phyloP scores from a whole-genome alignment of 1,140 invertebrate species.

The Hycleus phaleratus region DNA sequence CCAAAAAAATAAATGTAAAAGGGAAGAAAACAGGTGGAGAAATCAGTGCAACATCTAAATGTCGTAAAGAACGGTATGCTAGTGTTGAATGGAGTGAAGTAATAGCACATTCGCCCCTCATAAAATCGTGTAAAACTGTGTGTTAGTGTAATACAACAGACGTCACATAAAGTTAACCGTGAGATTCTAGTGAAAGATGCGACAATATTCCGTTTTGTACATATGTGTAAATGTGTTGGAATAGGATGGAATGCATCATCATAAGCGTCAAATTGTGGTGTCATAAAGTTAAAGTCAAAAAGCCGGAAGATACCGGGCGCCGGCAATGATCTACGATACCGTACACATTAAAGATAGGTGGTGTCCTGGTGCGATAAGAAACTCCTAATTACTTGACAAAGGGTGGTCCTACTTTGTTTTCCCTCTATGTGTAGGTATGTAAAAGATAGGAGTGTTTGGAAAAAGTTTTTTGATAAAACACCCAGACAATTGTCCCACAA shows the following conservation, averaged over 20 bases:
- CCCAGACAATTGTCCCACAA: conserved; percentile 31
- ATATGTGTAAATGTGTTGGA: conserved; percentile 10
- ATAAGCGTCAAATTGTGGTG: conserved; percentile 37
- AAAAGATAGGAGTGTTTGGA: not conserved
- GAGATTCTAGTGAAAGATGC: not conserved
- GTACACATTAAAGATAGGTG: conserved; percentile 16
- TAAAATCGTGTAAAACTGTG: conserved; percentile 32
- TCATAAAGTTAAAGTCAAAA: conserved; percentile 35
- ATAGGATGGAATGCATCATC: conserved; percentile 29
- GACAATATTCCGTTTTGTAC: conserved; percentile 7
- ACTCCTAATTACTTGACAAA: conserved; percentile 24
- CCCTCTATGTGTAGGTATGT: not conserved
- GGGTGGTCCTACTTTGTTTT: conserved; percentile 20
- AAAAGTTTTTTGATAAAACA: conserved; percentile 27
- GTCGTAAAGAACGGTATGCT: conserved; percentile 31
- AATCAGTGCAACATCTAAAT: conserved; percentile 30
- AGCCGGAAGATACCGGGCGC: conserved; percentile 27
- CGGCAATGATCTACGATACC: conserved; percentile 19
- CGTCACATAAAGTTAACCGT: conserved; percentile 37
- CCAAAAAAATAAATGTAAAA: too few species aligned
- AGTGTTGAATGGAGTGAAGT: conserved; percentile 14
- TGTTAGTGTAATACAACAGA: conserved; percentile 33
- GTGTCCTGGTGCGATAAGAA: conserved; percentile 23
- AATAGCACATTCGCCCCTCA: conserved; percentile 36
- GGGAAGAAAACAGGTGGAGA: conserved; percentile 23